Base-by-base conservation (phyloP, 2,113 vertebrate species). In the Holacanthus passer region DNA sequence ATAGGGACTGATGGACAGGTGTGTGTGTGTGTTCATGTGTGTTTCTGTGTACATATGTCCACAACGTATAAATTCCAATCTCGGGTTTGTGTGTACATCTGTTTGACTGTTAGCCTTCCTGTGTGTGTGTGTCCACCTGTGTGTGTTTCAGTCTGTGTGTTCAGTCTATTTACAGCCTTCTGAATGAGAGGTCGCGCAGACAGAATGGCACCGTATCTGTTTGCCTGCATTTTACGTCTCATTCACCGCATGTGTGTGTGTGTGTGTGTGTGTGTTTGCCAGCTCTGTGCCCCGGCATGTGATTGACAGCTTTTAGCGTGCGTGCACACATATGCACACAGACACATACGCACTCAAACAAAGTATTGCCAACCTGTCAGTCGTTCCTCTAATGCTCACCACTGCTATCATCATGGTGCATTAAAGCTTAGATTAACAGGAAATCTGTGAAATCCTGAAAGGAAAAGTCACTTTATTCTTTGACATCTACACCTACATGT, bases 1-100 rank as follows among this genome's bases (percentile, higher is more conserved):
- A 96, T 99, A 39, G 85, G 97, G 84, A 95, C 94, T 9, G 94
- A 96, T 17, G 95, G 95, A 82, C 95, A 95, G 95, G 95, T 95
- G 83, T 72, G 92, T 78, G 64, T 63, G 39, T 81, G 76, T 82
- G 55, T 69, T 9, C 71, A 16, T 60, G 17, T 75, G 27, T 75
- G 29, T 81, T 52, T 60, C 17, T 70, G 55, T 84, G 19, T 73
- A 43, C 58, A 12, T 73, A 47, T 76, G 73, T 84, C 31, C 59
- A 52, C 58, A 73, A 27, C 8, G 12, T 68, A 70, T 73, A 72
- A 35, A 81, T 87, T 84, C 82, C 84, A 72, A 72, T 86, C 73
- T 67, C 1, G 39, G 32, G 1, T 74, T 85, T 91, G 84, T 78
- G 0, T 90, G 79, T 71, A 20, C 80, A 82, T 77, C 72, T 87